Evolutionary conservation across 2,888 invertebrate species (phyloP), one percentile per base, ranked within the genome.

Genomic region (Halocaridina rubra): DNA sequence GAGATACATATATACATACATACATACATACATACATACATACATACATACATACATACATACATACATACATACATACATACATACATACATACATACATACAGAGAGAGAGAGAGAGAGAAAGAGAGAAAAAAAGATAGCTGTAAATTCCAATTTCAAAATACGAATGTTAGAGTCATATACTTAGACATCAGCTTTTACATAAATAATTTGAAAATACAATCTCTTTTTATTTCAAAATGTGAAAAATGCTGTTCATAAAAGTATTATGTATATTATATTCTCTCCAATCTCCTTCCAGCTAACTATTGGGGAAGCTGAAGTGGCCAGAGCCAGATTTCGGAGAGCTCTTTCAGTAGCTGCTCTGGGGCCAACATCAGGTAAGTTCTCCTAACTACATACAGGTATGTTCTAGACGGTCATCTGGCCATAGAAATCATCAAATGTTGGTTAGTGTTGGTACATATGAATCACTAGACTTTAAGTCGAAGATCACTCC

Each of bases 301-400:
- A 80, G 80, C 29, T 80, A 61, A 80, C 80, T 3, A 71, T 32
- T 33, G 74, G 80, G 1, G 80, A 80, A 29, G 80, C 80, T 16
- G 80, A 80, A 74, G 80, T 80, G 74, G 80, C 80, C 24, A 10
- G 80, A 27, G 80, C 72, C 19, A 72, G 80, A 27, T 80, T 80
- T 74, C 19, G 80, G 16, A 32, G 80, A 19, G 80, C 74, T n/a
- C 61, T 72, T 3, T 32, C 72, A 27, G 72, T 46, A 7, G 72
- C 72, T 5, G 13, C 72, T 7, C 10, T 46, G 39, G 72, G 29
- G 7, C 27, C 79, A 13, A 10, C 46, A 10, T 39, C 46, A 46
- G 79, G 79, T 79, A 59, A 10, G 76, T 59, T 10, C 46, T 46
- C 46, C 2, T 13, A 46, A 46, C 46, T 16, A 2, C 46, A 13